phyloP scores from a whole-genome alignment of 2,888 invertebrate species.

The Mermis nigrescens region DNA sequence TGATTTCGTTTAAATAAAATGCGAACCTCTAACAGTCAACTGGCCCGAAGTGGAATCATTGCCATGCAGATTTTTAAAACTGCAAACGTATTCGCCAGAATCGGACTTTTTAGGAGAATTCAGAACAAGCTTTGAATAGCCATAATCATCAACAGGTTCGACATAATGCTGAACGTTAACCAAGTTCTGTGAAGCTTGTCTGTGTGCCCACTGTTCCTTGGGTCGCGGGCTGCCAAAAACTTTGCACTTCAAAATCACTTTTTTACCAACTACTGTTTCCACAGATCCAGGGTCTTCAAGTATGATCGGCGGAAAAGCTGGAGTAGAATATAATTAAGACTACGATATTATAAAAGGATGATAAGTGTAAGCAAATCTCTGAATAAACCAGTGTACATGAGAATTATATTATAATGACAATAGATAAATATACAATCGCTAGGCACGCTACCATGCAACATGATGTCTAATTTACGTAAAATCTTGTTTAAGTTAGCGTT shows the following conservation, averaged over 20 bases:
- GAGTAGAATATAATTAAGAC: background rate
- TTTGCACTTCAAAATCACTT: conserved; percentile 58
- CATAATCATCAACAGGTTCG: background rate
- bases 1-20: too few species aligned
- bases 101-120: background rate
- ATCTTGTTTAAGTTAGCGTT: too few species aligned
- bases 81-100: background rate
- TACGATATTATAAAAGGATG: background rate
- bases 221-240: conserved; percentile 88
- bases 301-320: conserved; percentile 6
- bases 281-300: conserved; percentile 52
- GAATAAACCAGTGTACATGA: too few species aligned
- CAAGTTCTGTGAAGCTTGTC: background rate
- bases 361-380: background rate
- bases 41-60: background rate
- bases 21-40: background rate
- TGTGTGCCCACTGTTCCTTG: conserved; percentile 57
- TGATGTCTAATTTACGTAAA: too few species aligned
- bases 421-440: too few species aligned
- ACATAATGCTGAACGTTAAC: background rate
- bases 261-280: conserved; percentile 58
- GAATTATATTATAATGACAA: too few species aligned
- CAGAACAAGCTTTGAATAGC: background rate
- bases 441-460: too few species aligned
- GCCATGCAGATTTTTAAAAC: background rate